Percentiles rank a stretch among this genome's conserved stretches.
Evolutionary conservation across 2,888 invertebrate genomes (phyloP).

Genomic region (Venusia cambrica): DNA sequence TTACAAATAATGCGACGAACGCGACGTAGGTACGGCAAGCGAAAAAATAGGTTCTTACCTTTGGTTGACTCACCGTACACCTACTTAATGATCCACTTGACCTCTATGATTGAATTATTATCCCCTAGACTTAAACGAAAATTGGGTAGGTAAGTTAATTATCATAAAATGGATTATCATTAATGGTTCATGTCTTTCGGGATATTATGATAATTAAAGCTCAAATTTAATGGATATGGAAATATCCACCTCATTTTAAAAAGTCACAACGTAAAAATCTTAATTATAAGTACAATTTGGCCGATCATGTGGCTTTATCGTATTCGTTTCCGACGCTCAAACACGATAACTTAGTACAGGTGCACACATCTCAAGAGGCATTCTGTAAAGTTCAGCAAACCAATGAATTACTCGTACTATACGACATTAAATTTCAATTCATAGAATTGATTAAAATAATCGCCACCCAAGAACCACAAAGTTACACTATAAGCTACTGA

Average conservation of each 20-base stretch:
- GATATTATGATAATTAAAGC: constrained; percentile 79
- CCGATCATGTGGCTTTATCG: constrained; percentile 53
- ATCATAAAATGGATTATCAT: constrained; percentile 44
- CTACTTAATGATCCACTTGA: constrained; percentile 2
- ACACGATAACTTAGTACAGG: constrained; percentile 44
- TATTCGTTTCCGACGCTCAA: constrained; percentile 46
- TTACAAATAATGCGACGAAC: too few species aligned
- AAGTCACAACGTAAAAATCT: constrained; percentile 56
- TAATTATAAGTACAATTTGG: constrained; percentile 52
- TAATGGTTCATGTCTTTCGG: constrained; percentile 56
- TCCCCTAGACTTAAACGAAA: constrained; percentile 41
- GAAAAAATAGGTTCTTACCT: too few species aligned
- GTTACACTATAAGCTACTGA: constrained; percentile 26
- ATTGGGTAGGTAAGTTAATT: constrained; percentile 32
- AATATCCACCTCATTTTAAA: constrained; percentile 52
- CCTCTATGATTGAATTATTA: constrained; percentile 44
- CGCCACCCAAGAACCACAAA: constrained; percentile 21
- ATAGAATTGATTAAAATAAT: constrained; percentile 30
- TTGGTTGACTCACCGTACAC: constrained; percentile 20
- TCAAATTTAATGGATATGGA: constrained; percentile 68
- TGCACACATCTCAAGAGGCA: constrained; percentile 47
- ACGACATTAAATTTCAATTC: constrained; percentile 37
- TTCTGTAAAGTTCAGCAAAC: constrained; percentile 38
- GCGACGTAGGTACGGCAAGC: too few species aligned
- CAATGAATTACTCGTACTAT: constrained; percentile 38